phyloP scores from a whole-genome alignment of 1,140 invertebrate species.

The Drosophila ogumai region DNA sequence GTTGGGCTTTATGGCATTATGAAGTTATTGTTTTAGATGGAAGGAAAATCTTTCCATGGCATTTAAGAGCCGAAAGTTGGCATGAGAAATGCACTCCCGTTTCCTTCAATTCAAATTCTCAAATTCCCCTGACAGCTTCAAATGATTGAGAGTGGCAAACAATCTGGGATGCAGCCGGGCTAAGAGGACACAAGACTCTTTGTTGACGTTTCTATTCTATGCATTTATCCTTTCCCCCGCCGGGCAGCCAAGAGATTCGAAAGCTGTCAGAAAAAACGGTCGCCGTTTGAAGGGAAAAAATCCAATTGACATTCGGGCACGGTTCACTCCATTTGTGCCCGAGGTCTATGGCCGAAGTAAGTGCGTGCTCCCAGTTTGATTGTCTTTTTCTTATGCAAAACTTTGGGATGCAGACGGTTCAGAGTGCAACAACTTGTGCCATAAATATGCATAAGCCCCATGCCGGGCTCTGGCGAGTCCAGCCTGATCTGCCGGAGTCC shows the following conservation, averaged over 20 bases:
- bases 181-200: constrained; percentile 1
- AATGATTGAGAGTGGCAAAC: neutral
- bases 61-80: constrained; percentile 5
- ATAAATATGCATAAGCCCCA: constrained; percentile 76
- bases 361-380: constrained; percentile 39
- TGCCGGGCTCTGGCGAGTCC: constrained; percentile 1
- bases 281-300: constrained; percentile 35
- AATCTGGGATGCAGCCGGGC: neutral
- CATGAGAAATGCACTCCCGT: constrained; percentile 41
- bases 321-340: constrained; percentile 8
- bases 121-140: constrained; percentile 55
- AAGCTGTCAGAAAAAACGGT: constrained; percentile 32
- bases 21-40: constrained; percentile 2
- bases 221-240: constrained; percentile 40
- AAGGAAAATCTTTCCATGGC: constrained; percentile 8
- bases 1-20: neutral
- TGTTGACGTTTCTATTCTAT: constrained; percentile 37
- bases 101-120: constrained; percentile 45
- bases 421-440: constrained; percentile 62
- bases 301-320: constrained; percentile 61
- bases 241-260: neutral
- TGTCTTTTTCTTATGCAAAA: constrained; percentile 64
- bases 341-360: constrained; percentile 35
- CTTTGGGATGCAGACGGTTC: constrained; percentile 49
- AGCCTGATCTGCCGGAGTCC: constrained; percentile 41